Percentiles rank a stretch among this genome's conserved stretches.
phyloP scores from a whole-genome alignment of 2,888 invertebrate species.

The Phoenoteleia sp. region DNA sequence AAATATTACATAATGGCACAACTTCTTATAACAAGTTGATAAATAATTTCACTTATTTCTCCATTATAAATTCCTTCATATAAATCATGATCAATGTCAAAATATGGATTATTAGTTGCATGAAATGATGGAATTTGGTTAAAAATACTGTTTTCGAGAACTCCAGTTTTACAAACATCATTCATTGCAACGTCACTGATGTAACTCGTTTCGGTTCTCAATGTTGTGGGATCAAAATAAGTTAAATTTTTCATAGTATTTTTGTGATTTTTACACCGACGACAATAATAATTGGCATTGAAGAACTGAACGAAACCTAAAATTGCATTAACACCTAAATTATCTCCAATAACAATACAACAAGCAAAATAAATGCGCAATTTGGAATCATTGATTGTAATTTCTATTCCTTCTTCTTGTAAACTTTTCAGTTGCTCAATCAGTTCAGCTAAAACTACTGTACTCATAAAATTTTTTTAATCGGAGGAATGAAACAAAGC shows the following conservation, averaged over 20 bases:
- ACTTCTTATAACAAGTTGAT: too few species aligned
- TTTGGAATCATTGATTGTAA: constrained; percentile 9
- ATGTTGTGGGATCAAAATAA: not conserved
- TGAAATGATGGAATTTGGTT: constrained; percentile 31
- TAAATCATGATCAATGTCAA: constrained; percentile 66
- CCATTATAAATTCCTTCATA: constrained; percentile 62
- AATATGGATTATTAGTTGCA: constrained; percentile 24
- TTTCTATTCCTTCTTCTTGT: constrained; percentile 51
- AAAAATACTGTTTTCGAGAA: constrained; percentile 16
- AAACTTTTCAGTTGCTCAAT: constrained; percentile 61
- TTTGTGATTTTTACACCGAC: not conserved
- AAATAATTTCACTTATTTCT: constrained; percentile 53
- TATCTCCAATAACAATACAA: constrained; percentile 37
- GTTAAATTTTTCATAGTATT: not conserved
- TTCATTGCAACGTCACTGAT: not conserved
- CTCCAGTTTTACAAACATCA: constrained; percentile 35
- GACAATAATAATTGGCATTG: constrained; percentile 33
- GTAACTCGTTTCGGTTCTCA: constrained; percentile 22
- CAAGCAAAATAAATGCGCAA: constrained; percentile 7
- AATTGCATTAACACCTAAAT: constrained; percentile 38
- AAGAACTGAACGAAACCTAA: constrained; percentile 36
- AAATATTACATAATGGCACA: constrained; percentile 1
- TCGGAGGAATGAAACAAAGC: constrained; percentile 42
- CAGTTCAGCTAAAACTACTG: constrained; percentile 30
- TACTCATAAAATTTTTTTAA: constrained; percentile 26